Base-by-base conservation (phyloP, 2,113 vertebrate genomes). In the Sylvicapra grimmia region DNA sequence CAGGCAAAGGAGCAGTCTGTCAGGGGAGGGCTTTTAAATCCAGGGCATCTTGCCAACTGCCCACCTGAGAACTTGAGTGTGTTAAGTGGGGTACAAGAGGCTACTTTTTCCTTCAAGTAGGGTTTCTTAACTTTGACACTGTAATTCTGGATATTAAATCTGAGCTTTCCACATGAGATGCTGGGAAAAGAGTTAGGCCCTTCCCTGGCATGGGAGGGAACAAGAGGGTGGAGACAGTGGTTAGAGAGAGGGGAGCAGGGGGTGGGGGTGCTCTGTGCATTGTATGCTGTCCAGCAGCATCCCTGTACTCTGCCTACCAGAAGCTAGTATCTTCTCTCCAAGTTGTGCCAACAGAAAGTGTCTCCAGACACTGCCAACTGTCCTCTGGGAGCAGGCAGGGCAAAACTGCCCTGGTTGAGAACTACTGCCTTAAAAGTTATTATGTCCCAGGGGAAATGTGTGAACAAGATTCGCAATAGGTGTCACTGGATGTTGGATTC, bases 151-250 rank as follows among this genome's bases (percentile, higher is more conserved):
- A n/a, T 90, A 31, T 56, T 89, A 86, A 53, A 53, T 33, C 58
- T 82, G 19, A n/a, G 12, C n/a, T 89, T 72, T 94, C 51, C 16
- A 72, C 12, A 44, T 86, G 6, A 12, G 23, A 5, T n/a, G 7
- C n/a, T 27, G 3, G 59, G 87, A 86, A 72, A 51, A 85, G 21
- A 53, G 33, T 40, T 58, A 7, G 13, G 29, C 15, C n/a, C 36
- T 77, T 19, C 27, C 19, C 63, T 27, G 33, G 14, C 63, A 14
- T 8, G 13, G 1, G 23, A 91, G 58, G 18, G 87, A 65, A 51
- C 0, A 0, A 33, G 2, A 16, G 61, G 56, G 33, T 72, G 1
- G 25, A 31, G 80, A 27, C 6, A 6, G 21, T 13, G 9, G 14
- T 13, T 10, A 1, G 2, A 49, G 23, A 4, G 29, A 77, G 25